Conservation (phyloP, 2,113 vertebrate species). For the Ciconia maguari region DNA sequence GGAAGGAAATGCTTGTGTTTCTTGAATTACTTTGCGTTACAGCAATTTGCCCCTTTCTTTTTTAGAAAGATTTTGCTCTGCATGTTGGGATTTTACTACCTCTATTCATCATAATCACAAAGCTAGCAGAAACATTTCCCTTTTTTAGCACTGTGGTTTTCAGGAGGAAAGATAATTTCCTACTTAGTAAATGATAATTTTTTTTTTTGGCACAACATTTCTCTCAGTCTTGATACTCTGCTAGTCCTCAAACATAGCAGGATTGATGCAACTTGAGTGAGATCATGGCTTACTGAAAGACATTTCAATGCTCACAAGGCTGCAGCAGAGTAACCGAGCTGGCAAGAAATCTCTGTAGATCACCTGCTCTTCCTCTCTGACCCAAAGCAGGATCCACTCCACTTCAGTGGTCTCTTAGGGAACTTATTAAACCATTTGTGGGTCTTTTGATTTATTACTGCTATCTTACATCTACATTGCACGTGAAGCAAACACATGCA, state of each 20-base stretch:
- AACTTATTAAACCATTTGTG: not conserved
- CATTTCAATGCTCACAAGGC: not conserved
- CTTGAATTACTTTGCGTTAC: conserved; percentile 40
- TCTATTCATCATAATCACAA: conserved; percentile 47
- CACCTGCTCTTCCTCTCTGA: not conserved
- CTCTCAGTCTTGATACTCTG: not conserved
- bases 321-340: not conserved
- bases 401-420: not conserved
- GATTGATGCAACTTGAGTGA: not conserved
- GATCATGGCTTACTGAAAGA: not conserved
- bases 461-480: not conserved
- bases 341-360: not conserved
- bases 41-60: conserved; percentile 6
- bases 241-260: not conserved
- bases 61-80: not conserved
- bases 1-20: conserved; percentile 51
- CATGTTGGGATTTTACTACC: conserved; percentile 13
- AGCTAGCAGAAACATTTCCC: not conserved
- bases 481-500: not conserved
- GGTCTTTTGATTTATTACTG: not conserved
- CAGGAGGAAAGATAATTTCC: conserved; percentile 28
- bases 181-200: not conserved
- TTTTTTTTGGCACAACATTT: not conserved
- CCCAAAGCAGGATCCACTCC: not conserved
- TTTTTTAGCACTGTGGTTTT: conserved; percentile 21